A percentile compares a stretch with the other conserved stretches of the same genome.
phyloP scores from a whole-genome alignment of 2,797 vertebrate species.

The Acipenser oxyrinchus region DNA sequence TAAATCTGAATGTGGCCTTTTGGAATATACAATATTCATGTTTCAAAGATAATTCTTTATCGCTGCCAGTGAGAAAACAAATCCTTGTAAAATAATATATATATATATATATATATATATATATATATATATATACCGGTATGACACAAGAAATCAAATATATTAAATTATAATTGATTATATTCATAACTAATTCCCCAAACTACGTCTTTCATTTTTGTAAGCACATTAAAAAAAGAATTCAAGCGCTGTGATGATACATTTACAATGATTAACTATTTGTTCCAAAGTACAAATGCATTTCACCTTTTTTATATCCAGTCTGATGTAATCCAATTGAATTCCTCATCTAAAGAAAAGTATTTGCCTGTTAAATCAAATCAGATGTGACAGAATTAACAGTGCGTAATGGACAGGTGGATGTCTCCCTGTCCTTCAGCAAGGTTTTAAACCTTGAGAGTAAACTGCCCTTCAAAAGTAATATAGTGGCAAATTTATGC shows the following conservation, averaged over 20 bases:
- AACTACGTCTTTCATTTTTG: not conserved
- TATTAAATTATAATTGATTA: not conserved
- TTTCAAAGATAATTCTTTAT: too few relatives aligned
- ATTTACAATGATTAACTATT: not conserved
- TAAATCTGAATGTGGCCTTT: too few relatives aligned
- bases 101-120: too few relatives aligned
- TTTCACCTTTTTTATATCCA: not conserved
- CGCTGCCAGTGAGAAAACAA: too few relatives aligned
- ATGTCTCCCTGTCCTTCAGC: not conserved
- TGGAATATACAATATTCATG: too few relatives aligned
- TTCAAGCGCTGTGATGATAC: not conserved
- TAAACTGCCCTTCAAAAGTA: not conserved
- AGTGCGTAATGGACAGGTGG: slow-evolving; percentile 1
- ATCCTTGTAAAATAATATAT: too few relatives aligned
- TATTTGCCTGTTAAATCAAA: slow-evolving; percentile 5
- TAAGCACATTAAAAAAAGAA: not conserved
- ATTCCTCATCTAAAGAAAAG: not conserved
- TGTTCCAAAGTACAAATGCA: not conserved
- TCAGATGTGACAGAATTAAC: slow-evolving; percentile 11
- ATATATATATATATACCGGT: too few relatives aligned
- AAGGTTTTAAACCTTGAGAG: not conserved
- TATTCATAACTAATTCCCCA: not conserved
- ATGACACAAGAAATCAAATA: too few relatives aligned
- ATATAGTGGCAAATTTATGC: not conserved
- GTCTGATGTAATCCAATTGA: not conserved